phyloP scores from a whole-genome alignment of 1,140 invertebrate genomes.

The Tetramorium alpestre region DNA sequence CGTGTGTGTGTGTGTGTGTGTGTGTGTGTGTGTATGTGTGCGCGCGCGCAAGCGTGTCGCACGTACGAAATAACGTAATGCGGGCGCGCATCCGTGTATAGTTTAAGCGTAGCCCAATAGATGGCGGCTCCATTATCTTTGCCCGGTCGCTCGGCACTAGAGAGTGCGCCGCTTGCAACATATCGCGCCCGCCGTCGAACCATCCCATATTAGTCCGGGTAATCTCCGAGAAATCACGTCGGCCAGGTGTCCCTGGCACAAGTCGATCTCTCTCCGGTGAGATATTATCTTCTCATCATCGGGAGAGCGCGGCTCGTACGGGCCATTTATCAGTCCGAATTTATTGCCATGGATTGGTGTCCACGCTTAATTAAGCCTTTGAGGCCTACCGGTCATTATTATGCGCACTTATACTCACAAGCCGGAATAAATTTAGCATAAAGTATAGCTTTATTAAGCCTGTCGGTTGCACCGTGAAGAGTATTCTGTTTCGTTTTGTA shows the following conservation, averaged over 20 bases:
- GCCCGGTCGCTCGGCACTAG: slow-evolving; percentile 59
- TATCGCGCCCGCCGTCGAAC: background rate
- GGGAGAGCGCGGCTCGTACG: background rate
- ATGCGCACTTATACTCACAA: slow-evolving; percentile 27
- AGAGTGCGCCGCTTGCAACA: slow-evolving; percentile 27
- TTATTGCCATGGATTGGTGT: slow-evolving; percentile 2
- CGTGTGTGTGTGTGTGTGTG: slow-evolving; percentile 4
- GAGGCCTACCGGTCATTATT: slow-evolving; percentile 22
- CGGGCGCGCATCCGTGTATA: slow-evolving; percentile 62
- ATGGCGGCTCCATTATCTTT: slow-evolving; percentile 85
- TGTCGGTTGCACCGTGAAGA: background rate
- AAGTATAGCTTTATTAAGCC: slow-evolving; percentile 34
- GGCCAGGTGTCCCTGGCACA: slow-evolving; percentile 15
- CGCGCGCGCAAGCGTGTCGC: slow-evolving; percentile 28
- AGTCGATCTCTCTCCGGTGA: background rate
- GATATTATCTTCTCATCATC: slow-evolving; percentile 19
- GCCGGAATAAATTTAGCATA: slow-evolving; percentile 35
- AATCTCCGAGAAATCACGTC: slow-evolving; percentile 29
- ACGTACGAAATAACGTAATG: slow-evolving; percentile 64
- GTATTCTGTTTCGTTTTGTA: background rate
- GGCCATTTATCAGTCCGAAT: background rate
- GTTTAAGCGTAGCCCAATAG: slow-evolving; percentile 82
- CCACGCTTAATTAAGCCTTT: slow-evolving; percentile 35
- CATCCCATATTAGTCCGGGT: slow-evolving; percentile 33
- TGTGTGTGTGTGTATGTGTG: background rate